Evolutionary conservation across 1,140 invertebrate genomes (phyloP).

Genomic region (Drosophila ironensis): DNA sequence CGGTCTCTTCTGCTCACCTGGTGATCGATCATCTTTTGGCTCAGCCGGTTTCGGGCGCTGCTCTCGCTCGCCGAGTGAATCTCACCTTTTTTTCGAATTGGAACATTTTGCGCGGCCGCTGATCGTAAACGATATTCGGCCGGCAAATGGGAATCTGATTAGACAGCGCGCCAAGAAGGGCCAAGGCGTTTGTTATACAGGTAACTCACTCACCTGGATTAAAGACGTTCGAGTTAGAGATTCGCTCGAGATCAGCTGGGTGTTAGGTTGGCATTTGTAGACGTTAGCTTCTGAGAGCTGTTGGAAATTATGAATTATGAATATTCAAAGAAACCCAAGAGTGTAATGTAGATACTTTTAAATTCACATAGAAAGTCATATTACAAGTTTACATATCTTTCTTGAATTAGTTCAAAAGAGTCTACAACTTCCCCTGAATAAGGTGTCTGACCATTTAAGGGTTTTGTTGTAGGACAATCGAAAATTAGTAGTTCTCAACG

Average conservation of each 20-base stretch:
- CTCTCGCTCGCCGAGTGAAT: conserved; percentile 61
- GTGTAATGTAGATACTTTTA: neutral
- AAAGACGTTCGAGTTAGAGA: conserved; percentile 13
- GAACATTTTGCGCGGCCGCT: conserved; percentile 29
- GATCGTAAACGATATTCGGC: conserved; percentile 68
- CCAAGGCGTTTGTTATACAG: conserved; percentile 58
- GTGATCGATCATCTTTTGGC: conserved; percentile 74
- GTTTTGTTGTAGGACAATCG: too few species aligned
- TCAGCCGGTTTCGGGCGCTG: conserved; percentile 56
- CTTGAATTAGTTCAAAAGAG: too few species aligned
- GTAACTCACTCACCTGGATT: conserved; percentile 14
- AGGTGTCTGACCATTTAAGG: too few species aligned
- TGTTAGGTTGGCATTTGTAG: neutral
- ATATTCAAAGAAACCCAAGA: neutral
- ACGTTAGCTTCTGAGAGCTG: conserved; percentile 29
- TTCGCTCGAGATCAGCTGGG: neutral
- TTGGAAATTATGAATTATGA: neutral
- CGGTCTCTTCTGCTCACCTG: conserved; percentile 22
- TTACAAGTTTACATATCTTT: too few species aligned
- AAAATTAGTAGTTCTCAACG: neutral
- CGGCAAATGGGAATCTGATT: neutral
- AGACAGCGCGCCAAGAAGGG: conserved; percentile 31
- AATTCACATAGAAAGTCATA: too few species aligned
- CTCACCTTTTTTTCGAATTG: conserved; percentile 74
- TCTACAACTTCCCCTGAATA: neutral